Percentiles rank a stretch among this genome's conserved stretches.
Conservation (phyloP, 2,888 invertebrate genomes). For the Thelaira solivaga region DNA sequence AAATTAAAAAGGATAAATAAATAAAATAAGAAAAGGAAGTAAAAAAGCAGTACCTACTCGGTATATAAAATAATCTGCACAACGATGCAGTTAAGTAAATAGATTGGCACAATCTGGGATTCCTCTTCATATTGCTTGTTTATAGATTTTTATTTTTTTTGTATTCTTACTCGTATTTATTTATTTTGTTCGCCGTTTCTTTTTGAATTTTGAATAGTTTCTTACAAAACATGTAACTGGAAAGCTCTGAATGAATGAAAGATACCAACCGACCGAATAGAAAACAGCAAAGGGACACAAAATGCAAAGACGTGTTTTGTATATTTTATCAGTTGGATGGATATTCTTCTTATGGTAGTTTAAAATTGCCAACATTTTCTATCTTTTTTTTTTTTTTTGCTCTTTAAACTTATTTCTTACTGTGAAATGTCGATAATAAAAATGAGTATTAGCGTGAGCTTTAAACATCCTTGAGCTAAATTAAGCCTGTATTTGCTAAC, state of each 20-base stretch:
- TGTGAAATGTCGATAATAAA: too few relatives aligned
- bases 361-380: constrained; percentile 2
- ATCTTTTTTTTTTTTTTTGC: neutral
- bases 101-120: constrained; percentile 49
- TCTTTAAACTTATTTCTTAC: neutral
- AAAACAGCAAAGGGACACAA: neutral
- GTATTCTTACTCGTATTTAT: neutral
- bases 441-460: too few relatives aligned
- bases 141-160: constrained; percentile 2
- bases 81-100: constrained; percentile 49
- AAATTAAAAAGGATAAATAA: constrained; percentile 35
- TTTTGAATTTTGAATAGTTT: neutral
- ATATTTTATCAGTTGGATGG: constrained; percentile 16
- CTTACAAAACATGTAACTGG: constrained; percentile 2
- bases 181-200: too few relatives aligned
- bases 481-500: too few relatives aligned
- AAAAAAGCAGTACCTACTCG: neutral
- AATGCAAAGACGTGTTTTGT: constrained; percentile 44
- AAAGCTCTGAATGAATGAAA: neutral
- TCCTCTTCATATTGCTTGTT: constrained; percentile 15
- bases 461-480: too few relatives aligned
- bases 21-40: neutral
- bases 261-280: neutral
- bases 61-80: constrained; percentile 37
- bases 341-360: constrained; percentile 33